Conservation (phyloP, 2,888 invertebrate species). For the Theodoxus fluviatilis region DNA sequence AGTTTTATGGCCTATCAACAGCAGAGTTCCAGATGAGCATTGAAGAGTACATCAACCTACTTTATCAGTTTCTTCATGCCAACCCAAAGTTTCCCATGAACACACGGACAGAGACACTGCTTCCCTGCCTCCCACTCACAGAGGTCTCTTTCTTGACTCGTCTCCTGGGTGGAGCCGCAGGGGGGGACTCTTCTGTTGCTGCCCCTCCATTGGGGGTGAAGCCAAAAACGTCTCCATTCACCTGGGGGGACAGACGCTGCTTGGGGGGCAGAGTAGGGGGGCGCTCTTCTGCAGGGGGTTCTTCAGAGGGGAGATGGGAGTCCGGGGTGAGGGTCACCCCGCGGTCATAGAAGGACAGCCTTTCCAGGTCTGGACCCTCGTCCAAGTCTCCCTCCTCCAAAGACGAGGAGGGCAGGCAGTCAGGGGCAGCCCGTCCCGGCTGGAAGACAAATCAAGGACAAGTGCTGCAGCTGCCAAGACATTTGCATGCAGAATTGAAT, state of each 20-base stretch:
- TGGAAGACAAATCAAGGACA: no score
- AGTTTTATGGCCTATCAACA: no score
- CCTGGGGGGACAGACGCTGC: slow-evolving; percentile 36
- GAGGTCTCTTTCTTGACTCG: slow-evolving; percentile 43
- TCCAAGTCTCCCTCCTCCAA: no score
- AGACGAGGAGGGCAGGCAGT: no score
- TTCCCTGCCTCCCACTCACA: slow-evolving; percentile 28
- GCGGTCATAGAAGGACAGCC: slow-evolving; percentile 50
- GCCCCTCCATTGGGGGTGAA: slow-evolving; percentile 22
- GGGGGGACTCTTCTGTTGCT: slow-evolving; percentile 36
- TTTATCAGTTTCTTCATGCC: not conserved
- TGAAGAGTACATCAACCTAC: not conserved
- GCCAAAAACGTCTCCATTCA: slow-evolving; percentile 46
- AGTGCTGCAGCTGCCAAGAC: no score
- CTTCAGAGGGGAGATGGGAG: slow-evolving; percentile 39
- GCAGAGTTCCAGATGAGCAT: no score
- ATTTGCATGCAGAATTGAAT: no score
- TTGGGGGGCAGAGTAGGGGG: slow-evolving; percentile 57
- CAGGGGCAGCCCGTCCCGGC: no score
- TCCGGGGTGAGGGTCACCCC: slow-evolving; percentile 55
- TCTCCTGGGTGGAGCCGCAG: slow-evolving; percentile 48
- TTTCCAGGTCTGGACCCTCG: slow-evolving; percentile 49
- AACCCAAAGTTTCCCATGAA: not conserved
- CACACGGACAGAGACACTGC: no score
- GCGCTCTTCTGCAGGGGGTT: slow-evolving; percentile 60